These are phyloP conservation scores for Oasisia sp. DNA, from an alignment of 2,888 invertebrate species.

Conservation along the genomic window DNA sequence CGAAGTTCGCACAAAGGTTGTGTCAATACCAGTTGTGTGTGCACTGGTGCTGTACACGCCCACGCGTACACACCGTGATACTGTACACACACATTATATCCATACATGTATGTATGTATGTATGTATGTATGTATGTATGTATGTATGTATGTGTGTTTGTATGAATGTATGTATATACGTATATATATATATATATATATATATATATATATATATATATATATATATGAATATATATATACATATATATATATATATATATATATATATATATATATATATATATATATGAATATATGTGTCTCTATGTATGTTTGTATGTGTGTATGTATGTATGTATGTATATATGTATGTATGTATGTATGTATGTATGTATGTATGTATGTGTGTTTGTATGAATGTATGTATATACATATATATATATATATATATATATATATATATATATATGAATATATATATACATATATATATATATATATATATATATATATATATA, in stretches of 20 bases:
- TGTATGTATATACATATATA: neutral
- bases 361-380: neutral
- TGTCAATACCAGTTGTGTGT: neutral
- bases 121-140: neutral
- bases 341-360: neutral
- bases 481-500: neutral
- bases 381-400: no score
- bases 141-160: no score
- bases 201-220: neutral
- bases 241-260: no score
- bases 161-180: no score
- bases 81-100: no score
- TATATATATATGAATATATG: no score
- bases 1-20: neutral
- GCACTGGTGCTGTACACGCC: neutral
- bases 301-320: neutral
- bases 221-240: neutral
- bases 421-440: neutral
- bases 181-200: neutral
- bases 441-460: no score
- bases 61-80: no score
- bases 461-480: neutral
- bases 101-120: neutral
- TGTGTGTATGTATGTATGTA: neutral
- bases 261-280: neutral